A percentile compares a stretch with the other conserved stretches of the same genome.
Conservation (phyloP, 23 tunicate species). For the Styela plicata region DNA sequence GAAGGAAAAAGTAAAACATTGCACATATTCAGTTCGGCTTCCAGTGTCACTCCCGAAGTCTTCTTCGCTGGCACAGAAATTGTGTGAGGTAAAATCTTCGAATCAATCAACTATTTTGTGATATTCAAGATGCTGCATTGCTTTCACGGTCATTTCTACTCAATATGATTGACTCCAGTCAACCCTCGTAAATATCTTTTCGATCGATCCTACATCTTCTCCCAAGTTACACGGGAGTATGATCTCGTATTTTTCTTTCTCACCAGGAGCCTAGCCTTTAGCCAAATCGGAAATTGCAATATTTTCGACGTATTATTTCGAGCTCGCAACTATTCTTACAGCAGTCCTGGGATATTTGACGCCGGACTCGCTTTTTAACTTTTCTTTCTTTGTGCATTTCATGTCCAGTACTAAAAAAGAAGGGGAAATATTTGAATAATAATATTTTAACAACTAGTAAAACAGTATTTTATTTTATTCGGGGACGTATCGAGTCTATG, state of each 20-base stretch:
- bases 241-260: neutral
- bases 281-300: neutral
- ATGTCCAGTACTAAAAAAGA: neutral
- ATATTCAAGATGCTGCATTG: no score
- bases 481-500: no score
- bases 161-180: no score
- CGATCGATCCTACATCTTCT: neutral
- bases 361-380: neutral
- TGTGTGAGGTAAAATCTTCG: no score
- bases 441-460: neutral
- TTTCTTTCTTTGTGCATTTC: neutral
- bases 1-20: no score
- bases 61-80: no score
- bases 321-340: neutral
- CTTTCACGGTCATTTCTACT: no score
- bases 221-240: neutral
- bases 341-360: constrained; percentile 7
- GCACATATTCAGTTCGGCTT: no score
- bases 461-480: neutral
- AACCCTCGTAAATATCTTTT: neutral
- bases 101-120: no score
- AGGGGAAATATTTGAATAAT: neutral
- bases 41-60: no score
- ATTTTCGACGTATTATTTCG: neutral
- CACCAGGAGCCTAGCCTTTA: neutral